Base-by-base conservation (phyloP, 2,888 invertebrate genomes). In the Epinotia ramella region DNA sequence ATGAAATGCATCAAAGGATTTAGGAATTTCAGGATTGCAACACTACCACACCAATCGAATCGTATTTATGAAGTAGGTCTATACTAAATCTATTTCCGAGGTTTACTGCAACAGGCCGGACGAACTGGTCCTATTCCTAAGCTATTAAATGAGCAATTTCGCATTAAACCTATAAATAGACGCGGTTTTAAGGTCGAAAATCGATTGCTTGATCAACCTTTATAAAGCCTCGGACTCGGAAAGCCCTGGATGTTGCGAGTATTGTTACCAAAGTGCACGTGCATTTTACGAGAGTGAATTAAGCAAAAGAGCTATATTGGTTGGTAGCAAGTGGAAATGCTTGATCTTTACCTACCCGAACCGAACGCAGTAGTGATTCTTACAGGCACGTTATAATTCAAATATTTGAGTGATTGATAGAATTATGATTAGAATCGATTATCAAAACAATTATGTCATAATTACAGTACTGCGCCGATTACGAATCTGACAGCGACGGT, bases 61-160 rank as follows among this genome's bases (percentile, higher is more conserved):
- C 40, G 72, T 13, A 57, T 46, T 2, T 28, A 13, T 13, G 65
- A 73, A 73, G 44, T 73, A 20, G 72, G 57, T 59, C 57, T 40
- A 59, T n/a, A 53, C 53, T 53, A 53, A 73, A 56, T 73, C 57
- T 73, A 73, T 73, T 73, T 73, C 65, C 28, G 44, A 44, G 44
- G 44, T 65, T 73, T 20, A 46, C 24, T 65, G 28, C 72, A 44
- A n/a, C n/a, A 33, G 59, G 57, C 57, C 24, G 59, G 12, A 24
- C 62, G 62, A 33, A 62, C 62, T 62, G n/a, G 33, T 53, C 9
- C 33, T 13, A 33, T 16, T 13, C 62, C 62, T 24, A 24, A 24
- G 59, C 59, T 28, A 60, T 60, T 60, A 24, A 24, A 60, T 6
- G 13, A 60, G 24, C 28, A 60, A 60, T 60, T 60, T 53, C 53